Evolutionary conservation across 2,888 invertebrate species (phyloP).

Genomic region (Germaria angustata): DNA sequence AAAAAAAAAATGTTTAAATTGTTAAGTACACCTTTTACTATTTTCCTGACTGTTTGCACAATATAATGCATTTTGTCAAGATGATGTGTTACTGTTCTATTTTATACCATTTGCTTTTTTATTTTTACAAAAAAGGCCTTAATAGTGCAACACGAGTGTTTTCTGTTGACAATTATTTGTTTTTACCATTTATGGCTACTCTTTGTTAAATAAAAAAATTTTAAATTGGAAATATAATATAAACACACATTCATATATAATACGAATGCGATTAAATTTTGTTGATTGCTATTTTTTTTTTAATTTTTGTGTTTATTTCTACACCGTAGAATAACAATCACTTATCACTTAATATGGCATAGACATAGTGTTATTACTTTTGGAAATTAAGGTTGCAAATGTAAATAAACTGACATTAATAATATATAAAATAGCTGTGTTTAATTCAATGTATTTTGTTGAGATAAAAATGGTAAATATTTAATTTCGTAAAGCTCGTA

Average conservation of each 20-base stretch:
- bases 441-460: neutral
- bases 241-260: neutral
- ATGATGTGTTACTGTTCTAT: conserved; percentile 9
- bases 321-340: conserved; percentile 1
- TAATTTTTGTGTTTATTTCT: conserved; percentile 13
- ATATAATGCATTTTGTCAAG: neutral
- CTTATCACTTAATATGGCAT: conserved; percentile 36
- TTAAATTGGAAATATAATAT: neutral
- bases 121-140: conserved; percentile 47
- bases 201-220: conserved; percentile 35
- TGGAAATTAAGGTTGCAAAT: conserved; percentile 9
- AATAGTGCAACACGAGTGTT: conserved; percentile 60
- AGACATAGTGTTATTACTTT: conserved; percentile 1
- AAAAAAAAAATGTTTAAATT: too few species aligned
- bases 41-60: neutral
- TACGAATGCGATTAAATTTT: neutral
- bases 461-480: too few species aligned
- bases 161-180: conserved; percentile 57
- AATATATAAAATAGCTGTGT: neutral
- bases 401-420: neutral
- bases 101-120: neutral
- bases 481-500: too few species aligned
- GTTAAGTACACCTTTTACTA: neutral
- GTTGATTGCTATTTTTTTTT: neutral
- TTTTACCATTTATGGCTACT: conserved; percentile 59